A percentile compares a stretch with the other conserved stretches of the same genome.
Evolutionary conservation across 2,113 vertebrate species (phyloP).

Genomic region (Hippocampus mohnikei): DNA sequence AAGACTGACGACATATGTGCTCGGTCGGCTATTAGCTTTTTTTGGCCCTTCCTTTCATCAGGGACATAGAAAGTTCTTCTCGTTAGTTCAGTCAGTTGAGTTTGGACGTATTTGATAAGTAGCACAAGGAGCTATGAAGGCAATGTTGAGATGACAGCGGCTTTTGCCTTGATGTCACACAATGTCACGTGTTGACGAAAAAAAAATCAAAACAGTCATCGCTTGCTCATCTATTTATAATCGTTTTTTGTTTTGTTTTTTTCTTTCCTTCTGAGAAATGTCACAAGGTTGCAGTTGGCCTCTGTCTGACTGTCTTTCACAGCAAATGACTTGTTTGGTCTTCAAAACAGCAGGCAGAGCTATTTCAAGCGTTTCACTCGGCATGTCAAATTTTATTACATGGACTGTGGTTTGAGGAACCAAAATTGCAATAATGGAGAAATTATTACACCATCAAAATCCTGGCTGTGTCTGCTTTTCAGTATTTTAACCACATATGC

Average conservation of each 20-base stretch:
- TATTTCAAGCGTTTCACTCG: slow-evolving; percentile 59
- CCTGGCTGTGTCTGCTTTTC: slow-evolving; percentile 38
- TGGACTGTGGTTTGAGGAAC: slow-evolving; percentile 31
- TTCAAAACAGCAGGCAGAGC: slow-evolving; percentile 36
- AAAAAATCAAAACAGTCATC: slow-evolving; percentile 19
- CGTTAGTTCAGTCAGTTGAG: background rate
- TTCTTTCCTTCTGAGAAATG: slow-evolving; percentile 25
- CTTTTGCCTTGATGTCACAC: background rate
- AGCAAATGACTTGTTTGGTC: slow-evolving; percentile 39
- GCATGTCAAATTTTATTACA: slow-evolving; percentile 58
- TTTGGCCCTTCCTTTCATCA: background rate
- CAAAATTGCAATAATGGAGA: slow-evolving; percentile 33
- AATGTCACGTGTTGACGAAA: slow-evolving; percentile 18
- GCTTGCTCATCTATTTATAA: slow-evolving; percentile 52
- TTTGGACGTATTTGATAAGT: background rate
- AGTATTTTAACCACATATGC: slow-evolving; percentile 33
- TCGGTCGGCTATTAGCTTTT: background rate
- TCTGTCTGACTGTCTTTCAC: slow-evolving; percentile 42
- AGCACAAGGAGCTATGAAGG: too few species aligned
- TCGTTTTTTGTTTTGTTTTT: background rate
- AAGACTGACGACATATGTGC: slow-evolving; percentile 5
- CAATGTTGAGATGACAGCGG: background rate
- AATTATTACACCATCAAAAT: slow-evolving; percentile 45
- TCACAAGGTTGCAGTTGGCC: slow-evolving; percentile 51
- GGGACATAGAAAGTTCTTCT: background rate